phyloP scores from a whole-genome alignment of 2,797 vertebrate species.

The Gymnocypris eckloni region DNA sequence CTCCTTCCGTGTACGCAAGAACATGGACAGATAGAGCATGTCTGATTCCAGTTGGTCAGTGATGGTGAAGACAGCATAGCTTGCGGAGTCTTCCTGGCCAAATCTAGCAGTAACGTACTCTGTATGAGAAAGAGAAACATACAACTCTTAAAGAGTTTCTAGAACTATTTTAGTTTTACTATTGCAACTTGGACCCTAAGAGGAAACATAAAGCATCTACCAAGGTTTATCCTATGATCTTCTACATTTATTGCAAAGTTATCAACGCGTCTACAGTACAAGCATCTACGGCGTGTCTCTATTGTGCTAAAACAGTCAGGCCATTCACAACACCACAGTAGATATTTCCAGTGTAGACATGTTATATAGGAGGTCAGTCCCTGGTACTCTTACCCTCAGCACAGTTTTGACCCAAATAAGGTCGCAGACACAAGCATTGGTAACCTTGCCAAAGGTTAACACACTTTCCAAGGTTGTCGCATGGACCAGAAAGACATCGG shows the following conservation, averaged over 20 bases:
- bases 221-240: background rate
- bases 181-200: background rate
- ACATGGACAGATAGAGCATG: conserved; percentile 82
- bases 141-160: conserved; percentile 14
- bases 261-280: background rate
- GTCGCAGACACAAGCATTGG: conserved; percentile 85
- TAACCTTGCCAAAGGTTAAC: conserved; percentile 89
- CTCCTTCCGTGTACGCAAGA: conserved; percentile 81
- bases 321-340: background rate
- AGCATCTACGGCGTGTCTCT: background rate
- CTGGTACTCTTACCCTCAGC: conserved; percentile 79
- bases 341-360: background rate
- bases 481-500: conserved; percentile 85
- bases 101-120: conserved; percentile 87
- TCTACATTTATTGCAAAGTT: background rate
- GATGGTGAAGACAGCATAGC: conserved; percentile 84
- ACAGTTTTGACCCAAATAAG: conserved; percentile 82
- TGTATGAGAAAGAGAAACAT: conserved; percentile 62
- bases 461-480: conserved; percentile 86
- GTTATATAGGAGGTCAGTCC: background rate
- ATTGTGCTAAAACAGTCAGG: too few species aligned
- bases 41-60: conserved; percentile 67
- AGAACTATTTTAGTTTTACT: background rate
- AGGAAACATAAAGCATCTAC: background rate
- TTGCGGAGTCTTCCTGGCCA: conserved; percentile 79